Percentiles rank a stretch among this genome's conserved stretches.
Evolutionary conservation across 2,797 vertebrate species (phyloP).

Genomic region (Ataeniobius toweri): DNA sequence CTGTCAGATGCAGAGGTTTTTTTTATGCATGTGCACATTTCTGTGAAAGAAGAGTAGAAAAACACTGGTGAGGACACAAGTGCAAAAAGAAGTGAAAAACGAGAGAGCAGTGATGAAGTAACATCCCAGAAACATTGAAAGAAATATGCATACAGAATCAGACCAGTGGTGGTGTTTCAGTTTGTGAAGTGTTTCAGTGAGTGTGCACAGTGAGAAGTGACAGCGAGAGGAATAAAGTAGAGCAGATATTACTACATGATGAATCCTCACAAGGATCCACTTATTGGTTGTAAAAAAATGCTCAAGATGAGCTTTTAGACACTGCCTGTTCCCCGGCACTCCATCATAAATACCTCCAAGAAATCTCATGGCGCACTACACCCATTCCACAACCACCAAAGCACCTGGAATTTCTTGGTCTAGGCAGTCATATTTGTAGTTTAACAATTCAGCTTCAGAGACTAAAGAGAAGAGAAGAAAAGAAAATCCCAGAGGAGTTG

Average conservation of each 20-base stretch:
- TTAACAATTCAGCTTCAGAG: conserved; percentile 53
- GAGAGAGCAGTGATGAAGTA: conserved; percentile 35
- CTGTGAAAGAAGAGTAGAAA: conserved; percentile 24
- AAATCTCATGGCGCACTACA: conserved; percentile 39
- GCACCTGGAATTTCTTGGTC: conserved; percentile 36
- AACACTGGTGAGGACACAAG: conserved; percentile 27
- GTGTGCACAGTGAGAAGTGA: conserved; percentile 40
- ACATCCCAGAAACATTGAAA: neutral
- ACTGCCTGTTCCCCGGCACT: conserved; percentile 15
- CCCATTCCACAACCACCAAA: conserved; percentile 47
- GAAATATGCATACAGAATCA: conserved; percentile 35
- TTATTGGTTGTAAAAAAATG: conserved; percentile 34
- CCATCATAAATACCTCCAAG: conserved; percentile 34
- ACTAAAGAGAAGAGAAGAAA: conserved; percentile 53
- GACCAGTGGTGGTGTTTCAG: conserved; percentile 22
- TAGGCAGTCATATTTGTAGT: conserved; percentile 70
- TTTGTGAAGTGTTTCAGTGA: conserved; percentile 32
- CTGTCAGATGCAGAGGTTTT: conserved; percentile 29
- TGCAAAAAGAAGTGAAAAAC: conserved; percentile 16
- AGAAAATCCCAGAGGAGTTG: conserved; percentile 54
- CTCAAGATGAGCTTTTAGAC: conserved; percentile 15
- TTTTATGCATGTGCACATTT: conserved; percentile 11
- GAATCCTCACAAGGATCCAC: conserved; percentile 40
- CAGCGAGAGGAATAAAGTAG: conserved; percentile 23
- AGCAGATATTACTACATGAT: conserved; percentile 16